Percentiles rank a stretch among this genome's conserved stretches.
Conservation (phyloP, 1,140 invertebrate species). For the Mercenaria mercenaria region DNA sequence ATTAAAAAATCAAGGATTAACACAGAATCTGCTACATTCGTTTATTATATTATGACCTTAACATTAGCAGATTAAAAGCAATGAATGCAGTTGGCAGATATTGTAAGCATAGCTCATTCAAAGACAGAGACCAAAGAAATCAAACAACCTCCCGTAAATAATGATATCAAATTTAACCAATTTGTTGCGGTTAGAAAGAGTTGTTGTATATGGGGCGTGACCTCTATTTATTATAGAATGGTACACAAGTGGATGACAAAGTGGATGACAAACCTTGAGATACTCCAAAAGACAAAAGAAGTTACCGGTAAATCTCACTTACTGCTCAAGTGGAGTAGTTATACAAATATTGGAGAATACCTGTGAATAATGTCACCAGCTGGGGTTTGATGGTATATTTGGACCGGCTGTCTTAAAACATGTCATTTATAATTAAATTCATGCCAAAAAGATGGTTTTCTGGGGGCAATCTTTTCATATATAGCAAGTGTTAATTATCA, state of each 20-base stretch:
- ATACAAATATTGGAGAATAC: conserved; percentile 27
- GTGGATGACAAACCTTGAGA: conserved; percentile 1
- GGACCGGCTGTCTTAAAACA: conserved; percentile 29
- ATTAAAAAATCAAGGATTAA: too few species aligned
- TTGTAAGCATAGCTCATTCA: background rate
- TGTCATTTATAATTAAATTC: conserved; percentile 58
- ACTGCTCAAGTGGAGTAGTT: background rate
- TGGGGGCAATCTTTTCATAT: conserved; percentile 2
- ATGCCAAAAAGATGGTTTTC: conserved; percentile 37
- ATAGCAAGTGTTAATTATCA: conserved; percentile 4
- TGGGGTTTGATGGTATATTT: conserved; percentile 35
- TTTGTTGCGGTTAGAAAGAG: conserved; percentile 28
- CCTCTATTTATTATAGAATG: conserved; percentile 20
- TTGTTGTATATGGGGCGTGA: background rate
- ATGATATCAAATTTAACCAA: conserved; percentile 29
- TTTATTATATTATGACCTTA: too few species aligned
- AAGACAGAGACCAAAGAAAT: background rate
- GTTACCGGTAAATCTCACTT: conserved; percentile 14
- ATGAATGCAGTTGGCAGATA: too few species aligned
- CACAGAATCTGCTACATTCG: too few species aligned
- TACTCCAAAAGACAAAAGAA: conserved; percentile 23
- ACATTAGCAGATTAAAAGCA: too few species aligned
- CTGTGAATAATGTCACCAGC: conserved; percentile 35
- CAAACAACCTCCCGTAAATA: background rate
- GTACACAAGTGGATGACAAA: conserved; percentile 12